Evolutionary conservation across 2,888 invertebrate species (phyloP), one percentile per base, ranked within the genome.

Genomic region (Drepana falcataria): DNA sequence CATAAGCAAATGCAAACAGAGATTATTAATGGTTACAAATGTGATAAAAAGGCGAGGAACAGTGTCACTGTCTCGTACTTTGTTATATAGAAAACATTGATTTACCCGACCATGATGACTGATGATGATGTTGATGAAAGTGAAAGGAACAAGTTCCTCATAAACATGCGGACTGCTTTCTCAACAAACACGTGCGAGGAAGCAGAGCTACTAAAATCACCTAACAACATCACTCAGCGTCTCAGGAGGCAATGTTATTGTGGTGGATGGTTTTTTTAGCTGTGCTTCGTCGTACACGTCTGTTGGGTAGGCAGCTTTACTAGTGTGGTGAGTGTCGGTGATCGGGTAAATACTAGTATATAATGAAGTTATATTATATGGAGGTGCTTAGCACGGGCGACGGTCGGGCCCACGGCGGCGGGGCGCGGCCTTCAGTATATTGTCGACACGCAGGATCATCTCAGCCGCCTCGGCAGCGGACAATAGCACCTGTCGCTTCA

Each of bases 401-500:
- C 95, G 94, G 83, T 99, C 99, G 59, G 95, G 96, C 0, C 94
- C 95, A 60, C 99, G 95, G 74, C 94, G 95, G 63, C 98, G 94
- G 5, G 98, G 98, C 40, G 98, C 97, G 6, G 98, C 94, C 83
- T 95, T 96, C 60, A 99, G 95, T 66, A 99, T 99, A 87, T 98
- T 95, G 86, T 99, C 99, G 0, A 99, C 99, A 55, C 99, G 95
- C 34, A 99, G 92, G 71, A 99, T 99, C 97, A 99, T 98, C 91
- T 99, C 99, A 0, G 99, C 99, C 0, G 99, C 99, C 86, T 99
- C 99, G 0, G 97, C 91, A 0, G 99, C 99, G 4, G 98, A 98
- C 59, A 98, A 78, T 54, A 99, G 89, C 52, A 99, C 98, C 85
- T 99, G 99, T 41, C 97, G 93, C 86, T 99, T 99, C 4, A 99